Conservation (phyloP, 1,140 invertebrate species). For the Lepidostoma basale region DNA sequence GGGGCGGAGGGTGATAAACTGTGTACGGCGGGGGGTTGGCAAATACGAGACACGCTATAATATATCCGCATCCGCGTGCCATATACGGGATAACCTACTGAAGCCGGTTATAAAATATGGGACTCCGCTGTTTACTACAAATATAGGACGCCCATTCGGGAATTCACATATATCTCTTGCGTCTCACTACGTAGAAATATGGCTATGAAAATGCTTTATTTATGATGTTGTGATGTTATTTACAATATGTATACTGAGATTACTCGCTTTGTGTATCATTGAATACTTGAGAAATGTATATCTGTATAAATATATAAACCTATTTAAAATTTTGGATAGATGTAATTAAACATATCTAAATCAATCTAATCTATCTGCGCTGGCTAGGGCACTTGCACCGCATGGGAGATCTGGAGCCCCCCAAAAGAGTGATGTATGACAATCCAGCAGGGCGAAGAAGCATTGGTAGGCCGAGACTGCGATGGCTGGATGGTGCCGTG, state of each 20-base stretch:
- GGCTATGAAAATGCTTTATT: neutral
- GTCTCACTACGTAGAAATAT: neutral
- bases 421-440: no score
- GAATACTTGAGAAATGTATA: no score
- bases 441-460: no score
- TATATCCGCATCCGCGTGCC: no score
- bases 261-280: neutral
- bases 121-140: neutral
- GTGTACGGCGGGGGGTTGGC: slow-evolving; percentile 35
- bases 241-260: neutral
- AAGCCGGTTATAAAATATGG: neutral
- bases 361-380: no score
- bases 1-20: slow-evolving; percentile 41
- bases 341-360: no score
- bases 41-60: slow-evolving; percentile 23
- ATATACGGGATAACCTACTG: neutral
- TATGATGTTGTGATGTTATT: neutral
- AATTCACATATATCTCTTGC: neutral
- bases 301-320: no score
- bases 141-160: neutral
- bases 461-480: no score
- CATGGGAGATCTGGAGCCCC: no score
- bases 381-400: no score
- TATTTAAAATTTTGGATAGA: no score
- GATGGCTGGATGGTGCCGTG: no score